phyloP scores from a whole-genome alignment of 2,888 invertebrate species.

The Enchytraeus crypticus region DNA sequence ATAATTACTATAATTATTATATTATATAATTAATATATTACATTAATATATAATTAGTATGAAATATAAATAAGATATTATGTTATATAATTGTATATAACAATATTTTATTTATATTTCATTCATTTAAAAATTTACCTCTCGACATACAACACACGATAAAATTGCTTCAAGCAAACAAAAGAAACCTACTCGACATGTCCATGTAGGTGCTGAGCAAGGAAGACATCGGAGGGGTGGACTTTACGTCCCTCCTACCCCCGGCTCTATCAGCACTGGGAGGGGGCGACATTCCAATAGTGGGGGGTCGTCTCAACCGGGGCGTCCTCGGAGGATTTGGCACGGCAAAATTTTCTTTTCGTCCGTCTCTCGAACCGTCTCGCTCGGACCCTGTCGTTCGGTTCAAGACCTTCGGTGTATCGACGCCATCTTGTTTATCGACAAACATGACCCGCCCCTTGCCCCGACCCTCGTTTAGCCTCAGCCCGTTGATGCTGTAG shows the following conservation, averaged over 20 bases:
- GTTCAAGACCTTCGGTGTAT: not conserved
- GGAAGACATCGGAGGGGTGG: conserved; percentile 16
- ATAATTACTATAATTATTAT: too few relatives aligned
- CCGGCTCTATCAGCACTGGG: not conserved
- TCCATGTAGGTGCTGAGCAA: conserved; percentile 3
- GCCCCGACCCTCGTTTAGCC: too few relatives aligned
- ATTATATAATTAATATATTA: too few relatives aligned
- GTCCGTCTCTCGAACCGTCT: not conserved
- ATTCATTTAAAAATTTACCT: too few relatives aligned
- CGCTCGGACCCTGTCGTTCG: not conserved
- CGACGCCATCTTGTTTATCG: too few relatives aligned
- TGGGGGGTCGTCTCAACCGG: conserved; percentile 26
- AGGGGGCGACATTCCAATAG: conserved; percentile 22
- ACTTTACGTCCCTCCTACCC: not conserved
- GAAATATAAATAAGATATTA: too few relatives aligned
- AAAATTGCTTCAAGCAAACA: not conserved
- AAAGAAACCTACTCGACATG: not conserved
- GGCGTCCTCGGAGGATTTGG: conserved; percentile 37
- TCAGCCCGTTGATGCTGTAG: too few relatives aligned
- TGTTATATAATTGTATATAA: too few relatives aligned
- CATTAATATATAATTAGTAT: too few relatives aligned
- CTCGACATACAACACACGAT: not conserved
- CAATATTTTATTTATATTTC: too few relatives aligned
- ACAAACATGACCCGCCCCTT: too few relatives aligned
- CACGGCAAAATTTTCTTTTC: conserved; percentile 39